Conservation (phyloP, 2,113 vertebrate species). For the Pollimyrus isidori region DNA sequence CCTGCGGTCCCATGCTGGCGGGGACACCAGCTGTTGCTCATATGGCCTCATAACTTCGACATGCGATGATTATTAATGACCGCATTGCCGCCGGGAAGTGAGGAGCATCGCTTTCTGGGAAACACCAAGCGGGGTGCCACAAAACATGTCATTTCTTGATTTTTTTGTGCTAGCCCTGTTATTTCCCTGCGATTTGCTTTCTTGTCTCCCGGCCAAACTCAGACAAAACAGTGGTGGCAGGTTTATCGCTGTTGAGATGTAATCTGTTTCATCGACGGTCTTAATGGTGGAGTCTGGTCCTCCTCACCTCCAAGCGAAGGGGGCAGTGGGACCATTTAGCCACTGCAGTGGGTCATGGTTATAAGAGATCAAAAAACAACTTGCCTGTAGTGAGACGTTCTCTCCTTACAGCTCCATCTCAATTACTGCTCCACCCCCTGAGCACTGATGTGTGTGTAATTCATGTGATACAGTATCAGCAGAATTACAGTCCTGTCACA, state of each 20-base stretch:
- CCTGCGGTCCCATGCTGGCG: not conserved
- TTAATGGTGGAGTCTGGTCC: not conserved
- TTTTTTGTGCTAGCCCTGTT: not conserved
- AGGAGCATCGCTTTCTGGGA: not conserved
- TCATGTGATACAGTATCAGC: not conserved
- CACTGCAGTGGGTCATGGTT: not conserved
- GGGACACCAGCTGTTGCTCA: not conserved
- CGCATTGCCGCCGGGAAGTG: not conserved
- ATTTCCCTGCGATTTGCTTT: not conserved
- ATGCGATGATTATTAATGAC: not conserved
- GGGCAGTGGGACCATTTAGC: not conserved
- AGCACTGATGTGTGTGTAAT: not conserved
- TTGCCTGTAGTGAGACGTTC: not conserved
- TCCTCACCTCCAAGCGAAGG: not conserved
- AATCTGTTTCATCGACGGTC: not conserved
- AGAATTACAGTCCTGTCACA: not conserved
- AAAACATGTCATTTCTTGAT: not conserved
- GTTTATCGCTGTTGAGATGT: not conserved
- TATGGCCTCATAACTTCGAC: not conserved
- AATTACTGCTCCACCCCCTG: not conserved
- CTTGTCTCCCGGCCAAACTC: not conserved
- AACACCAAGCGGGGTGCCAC: not conserved
- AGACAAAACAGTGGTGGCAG: not conserved
- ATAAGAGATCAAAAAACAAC: not conserved
- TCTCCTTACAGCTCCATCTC: not conserved